These are phyloP conservation scores for Eupelmus urozonus DNA, from an alignment of 2,888 invertebrate genomes.

Conservation along the genomic window DNA sequence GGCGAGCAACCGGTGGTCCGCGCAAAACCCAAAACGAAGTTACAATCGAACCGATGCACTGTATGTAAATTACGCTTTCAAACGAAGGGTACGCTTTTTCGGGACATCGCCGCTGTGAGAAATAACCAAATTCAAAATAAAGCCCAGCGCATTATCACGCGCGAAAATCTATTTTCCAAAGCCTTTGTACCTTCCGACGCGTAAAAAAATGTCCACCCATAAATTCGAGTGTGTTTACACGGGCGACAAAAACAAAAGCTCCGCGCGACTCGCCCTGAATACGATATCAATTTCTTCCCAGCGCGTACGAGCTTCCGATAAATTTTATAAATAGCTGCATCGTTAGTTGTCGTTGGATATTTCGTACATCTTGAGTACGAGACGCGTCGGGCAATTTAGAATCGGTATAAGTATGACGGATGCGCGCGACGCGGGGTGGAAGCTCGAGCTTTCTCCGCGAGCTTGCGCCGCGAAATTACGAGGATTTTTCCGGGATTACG, in stretches of 20 bases:
- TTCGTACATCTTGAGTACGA: no score
- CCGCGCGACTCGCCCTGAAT: no score
- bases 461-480: slow-evolving; percentile 61
- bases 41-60: slow-evolving; percentile 5
- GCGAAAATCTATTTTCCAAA: no score
- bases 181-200: no score
- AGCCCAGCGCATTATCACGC: no score
- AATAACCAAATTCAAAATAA: background rate
- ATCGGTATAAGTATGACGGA: slow-evolving; percentile 67
- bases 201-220: no score
- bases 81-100: background rate
- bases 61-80: slow-evolving; percentile 20
- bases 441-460: no score
- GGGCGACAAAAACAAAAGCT: background rate
- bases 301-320: no score
- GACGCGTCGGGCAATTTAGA: slow-evolving; percentile 65
- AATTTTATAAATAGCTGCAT: no score
- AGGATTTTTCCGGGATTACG: slow-evolving; percentile 63
- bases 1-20: slow-evolving; percentile 1
- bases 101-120: background rate
- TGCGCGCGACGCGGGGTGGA: slow-evolving; percentile 53
- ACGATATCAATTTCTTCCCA: no score
- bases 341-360: no score
- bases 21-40: slow-evolving; percentile 5
- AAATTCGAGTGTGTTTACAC: no score